Conservation (phyloP, 2,113 vertebrate species). For the Leucoraja erinaceus region DNA sequence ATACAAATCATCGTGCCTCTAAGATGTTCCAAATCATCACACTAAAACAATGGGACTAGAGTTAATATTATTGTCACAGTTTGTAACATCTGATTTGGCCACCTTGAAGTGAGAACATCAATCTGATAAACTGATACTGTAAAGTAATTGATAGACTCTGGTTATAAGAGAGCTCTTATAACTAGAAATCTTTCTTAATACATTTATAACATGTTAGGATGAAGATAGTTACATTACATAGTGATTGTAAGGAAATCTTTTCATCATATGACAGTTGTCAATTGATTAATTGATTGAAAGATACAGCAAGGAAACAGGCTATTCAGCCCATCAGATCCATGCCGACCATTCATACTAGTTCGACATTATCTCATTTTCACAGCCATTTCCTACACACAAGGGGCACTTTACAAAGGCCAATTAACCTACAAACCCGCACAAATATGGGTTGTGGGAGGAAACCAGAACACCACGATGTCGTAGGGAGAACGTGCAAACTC, state of each 20-base stretch:
- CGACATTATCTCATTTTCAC: too few relatives aligned
- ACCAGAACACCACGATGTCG: too few relatives aligned
- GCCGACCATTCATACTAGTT: too few relatives aligned
- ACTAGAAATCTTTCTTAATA: background rate
- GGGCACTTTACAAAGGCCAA: too few relatives aligned
- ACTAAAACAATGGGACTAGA: background rate
- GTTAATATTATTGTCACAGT: background rate
- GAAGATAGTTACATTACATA: background rate
- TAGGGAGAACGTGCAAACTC: too few relatives aligned
- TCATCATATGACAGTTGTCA: background rate
- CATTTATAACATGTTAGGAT: background rate
- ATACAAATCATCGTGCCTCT: background rate
- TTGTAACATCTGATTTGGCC: background rate
- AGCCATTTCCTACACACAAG: too few relatives aligned
- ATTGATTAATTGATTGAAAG: background rate
- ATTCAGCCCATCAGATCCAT: too few relatives aligned
- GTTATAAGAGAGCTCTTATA: too few relatives aligned
- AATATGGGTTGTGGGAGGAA: too few relatives aligned
- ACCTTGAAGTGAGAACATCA: background rate
- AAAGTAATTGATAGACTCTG: background rate
- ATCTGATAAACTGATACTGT: background rate
- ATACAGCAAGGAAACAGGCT: too few relatives aligned
- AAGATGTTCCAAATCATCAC: background rate
- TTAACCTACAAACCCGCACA: too few relatives aligned
- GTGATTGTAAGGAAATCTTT: background rate